Percentiles rank a stretch among this genome's conserved stretches.
phyloP scores from a whole-genome alignment of 2,797 vertebrate species.

The Oreortyx pictus region DNA sequence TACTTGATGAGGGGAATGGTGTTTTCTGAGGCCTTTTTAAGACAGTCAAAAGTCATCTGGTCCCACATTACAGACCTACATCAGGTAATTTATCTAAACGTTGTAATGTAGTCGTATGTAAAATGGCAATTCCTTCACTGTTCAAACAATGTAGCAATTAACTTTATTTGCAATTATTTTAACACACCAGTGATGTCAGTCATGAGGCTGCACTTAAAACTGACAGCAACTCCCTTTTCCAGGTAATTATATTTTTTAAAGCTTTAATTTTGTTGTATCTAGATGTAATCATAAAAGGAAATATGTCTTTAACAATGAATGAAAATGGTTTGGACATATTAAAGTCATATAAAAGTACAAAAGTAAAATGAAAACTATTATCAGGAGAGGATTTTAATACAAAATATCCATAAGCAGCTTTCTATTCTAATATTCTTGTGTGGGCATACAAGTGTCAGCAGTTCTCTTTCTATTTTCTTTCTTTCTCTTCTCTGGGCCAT shows the following conservation, averaged over 20 bases:
- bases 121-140: constrained; percentile 29
- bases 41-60: constrained; percentile 47
- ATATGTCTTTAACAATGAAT: background rate
- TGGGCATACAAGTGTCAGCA: background rate
- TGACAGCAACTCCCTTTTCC: background rate
- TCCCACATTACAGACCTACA: constrained; percentile 1
- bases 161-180: constrained; percentile 50
- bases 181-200: background rate
- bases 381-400: background rate
- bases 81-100: constrained; percentile 47
- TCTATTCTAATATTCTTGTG: background rate
- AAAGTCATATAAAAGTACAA: background rate
- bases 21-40: constrained; percentile 34
- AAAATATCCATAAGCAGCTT: background rate
- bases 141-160: constrained; percentile 33
- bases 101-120: constrained; percentile 9
- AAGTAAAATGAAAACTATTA: background rate
- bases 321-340: constrained; percentile 2
- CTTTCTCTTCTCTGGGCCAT: background rate
- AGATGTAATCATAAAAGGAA: constrained; percentile 22
- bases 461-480: constrained; percentile 14
- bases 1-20: constrained; percentile 71
- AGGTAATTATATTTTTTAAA: constrained; percentile 20
- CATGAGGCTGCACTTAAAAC: background rate
- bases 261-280: constrained; percentile 23